Conservation (phyloP, 1,140 invertebrate species). For the Temnothorax curvispinosus region DNA sequence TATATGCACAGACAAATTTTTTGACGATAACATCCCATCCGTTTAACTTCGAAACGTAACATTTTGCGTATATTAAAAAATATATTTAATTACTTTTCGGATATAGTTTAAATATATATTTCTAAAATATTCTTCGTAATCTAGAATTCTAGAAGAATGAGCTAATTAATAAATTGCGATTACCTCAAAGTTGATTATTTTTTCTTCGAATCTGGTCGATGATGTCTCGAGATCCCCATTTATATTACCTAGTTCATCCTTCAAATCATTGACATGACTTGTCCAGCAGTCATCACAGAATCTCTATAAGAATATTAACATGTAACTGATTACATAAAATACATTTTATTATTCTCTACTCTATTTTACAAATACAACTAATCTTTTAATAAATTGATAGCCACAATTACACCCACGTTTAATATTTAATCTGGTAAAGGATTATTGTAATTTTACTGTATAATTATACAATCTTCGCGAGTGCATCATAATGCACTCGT, state of each 20-base stretch:
- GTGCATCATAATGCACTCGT: neutral
- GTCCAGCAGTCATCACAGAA: constrained; percentile 41
- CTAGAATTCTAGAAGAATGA: neutral
- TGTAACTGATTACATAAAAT: neutral
- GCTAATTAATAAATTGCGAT: constrained; percentile 24
- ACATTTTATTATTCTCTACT: neutral
- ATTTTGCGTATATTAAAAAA: neutral
- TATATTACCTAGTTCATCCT: constrained; percentile 86
- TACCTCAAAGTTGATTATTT: constrained; percentile 86
- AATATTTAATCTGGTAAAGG: neutral
- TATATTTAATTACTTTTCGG: neutral
- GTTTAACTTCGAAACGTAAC: neutral
- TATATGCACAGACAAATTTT: neutral
- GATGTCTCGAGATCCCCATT: constrained; percentile 86
- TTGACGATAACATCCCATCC: neutral
- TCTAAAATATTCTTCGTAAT: neutral
- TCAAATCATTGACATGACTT: constrained; percentile 79
- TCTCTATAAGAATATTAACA: constrained; percentile 21
- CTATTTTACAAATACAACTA: neutral
- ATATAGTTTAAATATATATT: neutral
- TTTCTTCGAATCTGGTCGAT: constrained; percentile 84
- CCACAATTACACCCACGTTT: neutral
- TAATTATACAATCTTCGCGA: no score
- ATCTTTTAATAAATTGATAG: neutral
- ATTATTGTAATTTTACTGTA: neutral